Conservation (phyloP, 2,113 vertebrate species). For the Gorsachius goisagi region DNA sequence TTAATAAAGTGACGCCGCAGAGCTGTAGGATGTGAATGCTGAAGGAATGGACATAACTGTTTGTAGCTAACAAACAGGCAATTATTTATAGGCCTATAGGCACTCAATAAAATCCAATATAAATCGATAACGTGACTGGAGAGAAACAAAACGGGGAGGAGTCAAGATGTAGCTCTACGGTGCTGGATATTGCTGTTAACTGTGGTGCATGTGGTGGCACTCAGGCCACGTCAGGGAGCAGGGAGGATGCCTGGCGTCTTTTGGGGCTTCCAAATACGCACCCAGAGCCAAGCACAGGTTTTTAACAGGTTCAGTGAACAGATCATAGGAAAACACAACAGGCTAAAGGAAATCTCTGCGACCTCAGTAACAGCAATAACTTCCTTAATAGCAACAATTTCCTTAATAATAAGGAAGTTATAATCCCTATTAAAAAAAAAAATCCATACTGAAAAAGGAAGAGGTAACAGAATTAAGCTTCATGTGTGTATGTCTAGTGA, state of each 20-base stretch:
- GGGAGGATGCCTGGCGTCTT: neutral
- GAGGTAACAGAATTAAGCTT: neutral
- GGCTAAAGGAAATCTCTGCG: neutral
- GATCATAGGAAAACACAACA: neutral
- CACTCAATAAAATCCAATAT: neutral
- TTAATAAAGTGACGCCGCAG: neutral
- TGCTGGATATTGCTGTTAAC: neutral
- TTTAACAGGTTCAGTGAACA: neutral
- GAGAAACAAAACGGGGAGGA: neutral
- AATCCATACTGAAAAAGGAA: neutral
- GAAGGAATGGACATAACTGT: neutral
- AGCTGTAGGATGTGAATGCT: neutral
- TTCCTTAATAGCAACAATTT: conserved; percentile 1
- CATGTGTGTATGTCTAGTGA: fast-evolving
- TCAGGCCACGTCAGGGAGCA: neutral
- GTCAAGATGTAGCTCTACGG: neutral
- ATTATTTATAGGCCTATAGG: neutral
- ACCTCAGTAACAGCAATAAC: neutral
- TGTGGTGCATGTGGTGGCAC: neutral
- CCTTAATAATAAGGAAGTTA: neutral
- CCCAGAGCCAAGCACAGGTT: neutral
- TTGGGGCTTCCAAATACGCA: neutral
- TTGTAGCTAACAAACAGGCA: neutral
- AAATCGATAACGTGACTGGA: neutral
- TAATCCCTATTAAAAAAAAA: neutral